Conservation (phyloP, 2,888 invertebrate species). For the Lasioglossum calceatum region DNA sequence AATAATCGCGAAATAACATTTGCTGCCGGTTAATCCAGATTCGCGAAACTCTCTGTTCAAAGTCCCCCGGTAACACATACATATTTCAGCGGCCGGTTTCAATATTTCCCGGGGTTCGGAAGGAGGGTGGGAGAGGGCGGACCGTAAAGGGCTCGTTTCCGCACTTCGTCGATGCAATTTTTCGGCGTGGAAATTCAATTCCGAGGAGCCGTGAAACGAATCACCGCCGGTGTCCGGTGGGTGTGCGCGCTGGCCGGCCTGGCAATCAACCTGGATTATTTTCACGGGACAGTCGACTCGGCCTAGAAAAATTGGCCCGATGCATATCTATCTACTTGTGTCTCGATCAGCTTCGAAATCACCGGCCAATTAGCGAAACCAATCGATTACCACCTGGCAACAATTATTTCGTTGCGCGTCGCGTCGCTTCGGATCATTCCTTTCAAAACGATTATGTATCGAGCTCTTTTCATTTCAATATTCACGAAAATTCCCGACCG, state of each 20-base stretch:
- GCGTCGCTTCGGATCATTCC: neutral
- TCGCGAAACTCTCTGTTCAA: neutral
- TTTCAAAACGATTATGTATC: neutral
- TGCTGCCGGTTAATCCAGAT: neutral
- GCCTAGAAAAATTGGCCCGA: neutral
- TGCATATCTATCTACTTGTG: neutral
- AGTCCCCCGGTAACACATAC: neutral
- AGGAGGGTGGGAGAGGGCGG: neutral
- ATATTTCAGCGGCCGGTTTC: slow-evolving; percentile 8
- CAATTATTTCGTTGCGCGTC: neutral
- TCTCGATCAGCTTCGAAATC: neutral
- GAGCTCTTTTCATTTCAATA: neutral
- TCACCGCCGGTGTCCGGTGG: slow-evolving; percentile 4
- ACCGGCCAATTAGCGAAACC: neutral
- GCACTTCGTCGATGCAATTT: slow-evolving; percentile 3
- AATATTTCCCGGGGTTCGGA: neutral
- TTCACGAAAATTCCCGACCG: neutral
- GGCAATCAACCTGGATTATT: slow-evolving; percentile 6
- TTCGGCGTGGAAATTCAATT: slow-evolving; percentile 23
- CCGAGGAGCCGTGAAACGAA: slow-evolving; percentile 8
- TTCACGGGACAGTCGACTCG: neutral
- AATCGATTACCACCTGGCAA: neutral
- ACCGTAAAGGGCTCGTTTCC: slow-evolving; percentile 6
- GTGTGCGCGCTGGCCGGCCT: neutral
- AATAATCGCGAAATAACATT: neutral